Base-by-base conservation (phyloP, 2,888 invertebrate species). In the Eulithis prunata region DNA sequence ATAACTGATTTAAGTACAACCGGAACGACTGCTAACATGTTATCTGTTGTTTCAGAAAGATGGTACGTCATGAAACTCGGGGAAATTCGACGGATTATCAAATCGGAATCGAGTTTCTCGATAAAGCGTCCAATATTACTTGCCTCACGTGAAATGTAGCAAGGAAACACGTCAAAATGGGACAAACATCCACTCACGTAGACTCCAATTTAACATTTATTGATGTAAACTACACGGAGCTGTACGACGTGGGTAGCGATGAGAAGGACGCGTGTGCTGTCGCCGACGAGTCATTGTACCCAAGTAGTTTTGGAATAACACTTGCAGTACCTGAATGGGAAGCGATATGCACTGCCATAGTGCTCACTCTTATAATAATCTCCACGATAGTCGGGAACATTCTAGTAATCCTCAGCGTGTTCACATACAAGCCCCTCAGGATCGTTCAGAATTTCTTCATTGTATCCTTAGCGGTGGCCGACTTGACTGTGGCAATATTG, bases 371-470 rank as follows among this genome's bases (percentile, higher is more conserved):
- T 74, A 96, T 99, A 79, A 98, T 98, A 71, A 94, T 98, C 53
- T 94, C 97, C 71, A 98, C 98, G 36, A 96, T 98, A 67, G 95
- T 98, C 62, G 99, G 99, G 61, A 99, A 99, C 89, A 96, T 97
- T 66, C 93, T 99, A 73, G 99, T 99, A 62, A 98, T 99, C 75
- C 94, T 98, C 49, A 97, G 98, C 81, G 98, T 99, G n/a, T 98
- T 99, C 90, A 98, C 97, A 0, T 98, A 99, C 89, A 96, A 97
- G 81, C 98, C 98, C 1, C 92, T 98, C 58, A 94, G 98, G 71
- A 98, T 97, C 76, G 98, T 98, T 41, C 99, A 98, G 85, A 99
- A 99, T 89, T 99, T 98, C 91, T 98, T 99, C 91, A 97, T 99
- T 77, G 98, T 99, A 0, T 98, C 98, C 2, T 90, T 99, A 74